Evolutionary conservation across 2,797 vertebrate species (phyloP).

Genomic region (Urophycis tenuis): DNA sequence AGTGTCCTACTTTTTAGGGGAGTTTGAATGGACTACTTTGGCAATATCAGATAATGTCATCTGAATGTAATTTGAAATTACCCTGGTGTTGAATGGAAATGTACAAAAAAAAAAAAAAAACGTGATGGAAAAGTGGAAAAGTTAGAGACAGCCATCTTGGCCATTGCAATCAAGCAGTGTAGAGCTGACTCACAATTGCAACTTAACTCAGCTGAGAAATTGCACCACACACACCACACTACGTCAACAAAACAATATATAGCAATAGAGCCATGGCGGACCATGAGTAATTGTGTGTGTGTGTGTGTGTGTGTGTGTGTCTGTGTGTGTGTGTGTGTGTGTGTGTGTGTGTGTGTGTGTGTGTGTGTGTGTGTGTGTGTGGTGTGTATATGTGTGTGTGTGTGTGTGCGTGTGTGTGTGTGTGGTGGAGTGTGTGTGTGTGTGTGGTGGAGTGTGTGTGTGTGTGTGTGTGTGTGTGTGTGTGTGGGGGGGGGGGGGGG

Average conservation of each 20-base stretch:
- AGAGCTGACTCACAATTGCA: background rate
- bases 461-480: too few relatives aligned
- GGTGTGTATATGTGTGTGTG: too few relatives aligned
- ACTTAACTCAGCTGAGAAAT: background rate
- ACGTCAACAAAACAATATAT: background rate
- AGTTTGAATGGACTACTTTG: slow-evolving; percentile 8
- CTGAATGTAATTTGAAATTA: background rate
- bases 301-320: too few relatives aligned
- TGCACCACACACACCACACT: background rate
- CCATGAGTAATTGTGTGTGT: background rate
- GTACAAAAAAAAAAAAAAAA: background rate
- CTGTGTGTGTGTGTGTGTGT: too few relatives aligned
- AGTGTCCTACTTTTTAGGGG: background rate
- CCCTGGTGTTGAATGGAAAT: background rate
- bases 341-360: too few relatives aligned
- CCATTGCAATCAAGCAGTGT: background rate
- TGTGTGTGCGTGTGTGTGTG: too few relatives aligned
- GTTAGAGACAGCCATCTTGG: background rate
- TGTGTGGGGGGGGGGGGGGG: too few relatives aligned
- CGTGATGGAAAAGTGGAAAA: background rate
- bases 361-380: too few relatives aligned
- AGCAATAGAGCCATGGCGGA: background rate
- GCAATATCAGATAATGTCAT: background rate
- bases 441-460: too few relatives aligned
- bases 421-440: too few relatives aligned